Evolutionary conservation across 2,113 vertebrate genomes (phyloP).

Genomic region (Antennarius striatus): DNA sequence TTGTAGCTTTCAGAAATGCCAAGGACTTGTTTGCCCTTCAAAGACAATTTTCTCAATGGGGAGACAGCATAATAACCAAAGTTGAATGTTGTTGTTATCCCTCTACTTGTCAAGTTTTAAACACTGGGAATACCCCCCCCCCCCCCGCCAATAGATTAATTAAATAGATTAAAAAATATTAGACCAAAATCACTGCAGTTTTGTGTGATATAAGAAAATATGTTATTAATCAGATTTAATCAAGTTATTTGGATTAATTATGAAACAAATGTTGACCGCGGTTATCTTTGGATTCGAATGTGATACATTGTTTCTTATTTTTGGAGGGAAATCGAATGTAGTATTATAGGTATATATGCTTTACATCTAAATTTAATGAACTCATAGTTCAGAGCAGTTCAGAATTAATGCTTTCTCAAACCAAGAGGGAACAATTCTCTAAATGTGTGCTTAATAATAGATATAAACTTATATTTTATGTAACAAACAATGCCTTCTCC

Average conservation of each 20-base stretch:
- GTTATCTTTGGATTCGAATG: not conserved
- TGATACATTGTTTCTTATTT: not conserved
- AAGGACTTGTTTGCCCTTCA: no score
- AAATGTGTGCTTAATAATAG: not conserved
- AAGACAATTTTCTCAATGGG: no score
- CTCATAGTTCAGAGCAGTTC: not conserved
- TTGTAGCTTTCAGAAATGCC: not conserved
- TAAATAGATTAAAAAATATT: no score
- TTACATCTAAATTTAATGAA: not conserved
- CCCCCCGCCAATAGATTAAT: no score
- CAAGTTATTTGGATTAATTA: not conserved
- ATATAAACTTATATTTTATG: constrained; percentile 3
- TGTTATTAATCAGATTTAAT: not conserved
- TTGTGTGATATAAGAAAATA: not conserved
- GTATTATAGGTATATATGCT: not conserved
- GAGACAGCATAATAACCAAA: no score
- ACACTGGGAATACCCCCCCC: no score
- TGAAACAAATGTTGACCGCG: not conserved
- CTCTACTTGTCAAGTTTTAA: no score
- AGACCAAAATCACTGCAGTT: not conserved
- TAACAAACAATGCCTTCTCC: constrained; percentile 16
- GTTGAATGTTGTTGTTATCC: no score
- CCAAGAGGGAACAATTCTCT: not conserved
- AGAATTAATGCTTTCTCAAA: not conserved
- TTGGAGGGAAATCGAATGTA: not conserved